Evolutionary conservation across 2,797 vertebrate species (phyloP).

Genomic region (Moxostoma hubbsi): DNA sequence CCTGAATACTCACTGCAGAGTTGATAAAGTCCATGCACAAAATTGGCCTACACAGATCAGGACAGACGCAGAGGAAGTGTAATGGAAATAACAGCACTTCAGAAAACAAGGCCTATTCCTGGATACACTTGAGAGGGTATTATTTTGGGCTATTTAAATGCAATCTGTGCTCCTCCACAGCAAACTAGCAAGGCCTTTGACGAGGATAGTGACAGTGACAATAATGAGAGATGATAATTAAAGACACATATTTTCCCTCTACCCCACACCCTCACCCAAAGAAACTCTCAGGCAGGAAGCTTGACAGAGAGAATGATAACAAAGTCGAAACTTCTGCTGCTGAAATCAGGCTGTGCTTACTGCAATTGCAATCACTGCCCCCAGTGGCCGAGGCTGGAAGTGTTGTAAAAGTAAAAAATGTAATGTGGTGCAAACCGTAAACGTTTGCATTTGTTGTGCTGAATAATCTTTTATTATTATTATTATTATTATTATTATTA

Average conservation of each 20-base stretch:
- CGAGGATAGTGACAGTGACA: constrained; percentile 36
- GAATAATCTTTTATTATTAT: too few species aligned
- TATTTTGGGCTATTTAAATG: constrained; percentile 45
- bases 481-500: too few species aligned
- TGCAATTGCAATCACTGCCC: too few species aligned
- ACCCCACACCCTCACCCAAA: background rate
- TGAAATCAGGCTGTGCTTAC: too few species aligned
- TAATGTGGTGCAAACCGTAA: too few species aligned
- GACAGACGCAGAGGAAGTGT: constrained; percentile 20
- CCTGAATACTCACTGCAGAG: constrained; percentile 7
- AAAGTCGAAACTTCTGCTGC: constrained; percentile 8
- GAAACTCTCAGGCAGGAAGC: constrained; percentile 23
- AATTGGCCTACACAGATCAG: constrained; percentile 29
- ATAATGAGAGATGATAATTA: constrained; percentile 46
- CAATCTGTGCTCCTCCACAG: constrained; percentile 37
- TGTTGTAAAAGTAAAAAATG: too few species aligned
- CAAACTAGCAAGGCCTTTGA: constrained; percentile 34
- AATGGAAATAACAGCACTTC: constrained; percentile 51
- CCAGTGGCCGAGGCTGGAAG: too few species aligned
- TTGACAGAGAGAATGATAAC: constrained; percentile 30
- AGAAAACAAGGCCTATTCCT: constrained; percentile 48
- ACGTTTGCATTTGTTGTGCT: too few species aligned
- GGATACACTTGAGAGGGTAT: constrained; percentile 42
- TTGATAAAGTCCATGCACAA: constrained; percentile 18
- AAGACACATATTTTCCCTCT: constrained; percentile 24